phyloP scores from a whole-genome alignment of 2,113 vertebrate species.

The Lepidothrix coronata region DNA sequence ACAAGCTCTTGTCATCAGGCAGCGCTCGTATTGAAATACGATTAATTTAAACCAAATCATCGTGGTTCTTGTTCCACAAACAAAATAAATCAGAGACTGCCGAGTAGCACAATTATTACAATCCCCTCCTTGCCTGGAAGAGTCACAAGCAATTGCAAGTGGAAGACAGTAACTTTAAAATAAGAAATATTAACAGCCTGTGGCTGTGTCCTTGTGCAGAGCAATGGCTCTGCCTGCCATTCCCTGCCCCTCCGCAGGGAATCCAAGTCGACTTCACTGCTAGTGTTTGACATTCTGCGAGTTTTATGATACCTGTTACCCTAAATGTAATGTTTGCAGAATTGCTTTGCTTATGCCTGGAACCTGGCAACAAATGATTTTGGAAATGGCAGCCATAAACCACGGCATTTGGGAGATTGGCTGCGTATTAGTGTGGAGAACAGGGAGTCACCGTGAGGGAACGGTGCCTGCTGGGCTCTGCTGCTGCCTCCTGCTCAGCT shows the following conservation, averaged over 20 bases:
- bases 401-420: not conserved
- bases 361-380: slow-evolving; percentile 34
- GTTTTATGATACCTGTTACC: slow-evolving; percentile 25
- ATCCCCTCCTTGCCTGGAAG: not conserved
- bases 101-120: not conserved
- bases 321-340: slow-evolving; percentile 12
- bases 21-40: not conserved
- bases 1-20: not conserved
- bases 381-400: not conserved
- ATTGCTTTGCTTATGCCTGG: slow-evolving; percentile 2
- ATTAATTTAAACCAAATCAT: slow-evolving; percentile 31
- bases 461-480: not conserved
- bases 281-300: not conserved
- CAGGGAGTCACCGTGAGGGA: not conserved
- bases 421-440: accelerated
- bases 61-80: not conserved
- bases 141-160: not conserved
- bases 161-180: slow-evolving; percentile 34
- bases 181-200: not conserved
- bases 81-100: slow-evolving; percentile 2
- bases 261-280: slow-evolving; percentile 12
- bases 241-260: not conserved
- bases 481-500: not conserved
- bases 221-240: not conserved
- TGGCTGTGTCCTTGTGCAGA: not conserved